phyloP scores from a whole-genome alignment of 2,888 invertebrate genomes.

The Drepana falcataria region DNA sequence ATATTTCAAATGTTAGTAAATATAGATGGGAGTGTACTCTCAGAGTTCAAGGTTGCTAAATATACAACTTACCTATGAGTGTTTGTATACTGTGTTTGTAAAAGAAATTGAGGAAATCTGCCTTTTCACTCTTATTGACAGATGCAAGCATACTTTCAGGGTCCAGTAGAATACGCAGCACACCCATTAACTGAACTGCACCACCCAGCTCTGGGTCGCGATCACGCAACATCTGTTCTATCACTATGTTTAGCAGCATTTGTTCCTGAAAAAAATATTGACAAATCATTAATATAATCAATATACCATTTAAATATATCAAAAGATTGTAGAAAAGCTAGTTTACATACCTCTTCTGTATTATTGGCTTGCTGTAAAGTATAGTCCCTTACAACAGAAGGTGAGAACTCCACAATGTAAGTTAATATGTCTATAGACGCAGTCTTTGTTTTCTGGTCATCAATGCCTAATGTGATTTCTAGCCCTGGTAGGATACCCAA shows the following conservation, averaged over 20 bases:
- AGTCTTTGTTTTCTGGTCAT: slow-evolving; percentile 95
- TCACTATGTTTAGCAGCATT: slow-evolving; percentile 96
- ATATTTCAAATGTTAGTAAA: background rate
- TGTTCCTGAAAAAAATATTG: slow-evolving; percentile 84
- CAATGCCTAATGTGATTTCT: slow-evolving; percentile 93
- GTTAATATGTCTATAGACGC: slow-evolving; percentile 99
- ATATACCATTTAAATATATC: background rate
- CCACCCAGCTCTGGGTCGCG: slow-evolving; percentile 98
- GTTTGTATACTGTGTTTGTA: slow-evolving; percentile 99
- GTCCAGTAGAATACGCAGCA: slow-evolving; percentile 94
- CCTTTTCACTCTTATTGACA: slow-evolving; percentile 96
- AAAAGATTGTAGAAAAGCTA: slow-evolving; percentile 3
- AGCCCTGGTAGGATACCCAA: slow-evolving; percentile 93
- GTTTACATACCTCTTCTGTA: slow-evolving; percentile 86
- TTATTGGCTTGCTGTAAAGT: slow-evolving; percentile 94
- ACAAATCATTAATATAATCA: background rate
- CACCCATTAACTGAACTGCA: slow-evolving; percentile 97
- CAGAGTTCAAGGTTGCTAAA: background rate
- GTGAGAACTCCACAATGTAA: slow-evolving; percentile 98
- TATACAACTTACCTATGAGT: slow-evolving; percentile 85
- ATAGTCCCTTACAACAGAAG: slow-evolving; percentile 97
- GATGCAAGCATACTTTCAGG: slow-evolving; percentile 98
- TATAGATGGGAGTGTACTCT: background rate
- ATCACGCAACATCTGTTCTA: slow-evolving; percentile 98
- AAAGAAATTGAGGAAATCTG: slow-evolving; percentile 98